Conservation (phyloP, 2,797 vertebrate species). For the Typhlichthys eigenmanni region DNA sequence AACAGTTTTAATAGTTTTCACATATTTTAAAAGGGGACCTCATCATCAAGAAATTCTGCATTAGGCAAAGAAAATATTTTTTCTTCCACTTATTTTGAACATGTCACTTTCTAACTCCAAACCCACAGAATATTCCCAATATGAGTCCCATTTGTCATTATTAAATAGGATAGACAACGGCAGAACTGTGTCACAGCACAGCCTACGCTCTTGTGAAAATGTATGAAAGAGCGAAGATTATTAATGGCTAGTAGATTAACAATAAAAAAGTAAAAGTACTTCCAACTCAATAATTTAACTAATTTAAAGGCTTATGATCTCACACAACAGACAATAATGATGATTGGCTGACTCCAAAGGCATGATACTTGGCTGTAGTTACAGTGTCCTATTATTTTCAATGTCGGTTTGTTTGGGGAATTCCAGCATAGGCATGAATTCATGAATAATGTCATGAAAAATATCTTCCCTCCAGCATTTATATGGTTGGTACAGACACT, state of each 20-base stretch:
- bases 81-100: constrained; percentile 35
- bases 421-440: no score
- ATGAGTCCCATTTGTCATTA: constrained; percentile 63
- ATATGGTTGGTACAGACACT: no score
- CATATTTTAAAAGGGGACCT: constrained; percentile 25
- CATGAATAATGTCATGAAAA: no score
- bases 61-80: constrained; percentile 24
- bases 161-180: constrained; percentile 46
- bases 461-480: no score
- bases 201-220: constrained; percentile 47
- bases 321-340: neutral
- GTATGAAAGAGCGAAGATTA: constrained; percentile 35
- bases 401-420: neutral
- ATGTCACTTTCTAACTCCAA: constrained; percentile 42
- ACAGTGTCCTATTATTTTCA: constrained; percentile 6
- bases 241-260: constrained; percentile 57
- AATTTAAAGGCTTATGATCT: constrained; percentile 23
- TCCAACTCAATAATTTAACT: constrained; percentile 34
- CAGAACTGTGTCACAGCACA: constrained; percentile 54
- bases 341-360: constrained; percentile 44
- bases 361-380: constrained; percentile 25
- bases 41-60: constrained; percentile 37
- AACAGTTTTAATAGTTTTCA: constrained; percentile 25
- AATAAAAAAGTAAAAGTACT: constrained; percentile 61
- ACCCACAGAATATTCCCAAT: constrained; percentile 29